Conservation (phyloP, 2,888 invertebrate genomes). For the Doris montereyensis region DNA sequence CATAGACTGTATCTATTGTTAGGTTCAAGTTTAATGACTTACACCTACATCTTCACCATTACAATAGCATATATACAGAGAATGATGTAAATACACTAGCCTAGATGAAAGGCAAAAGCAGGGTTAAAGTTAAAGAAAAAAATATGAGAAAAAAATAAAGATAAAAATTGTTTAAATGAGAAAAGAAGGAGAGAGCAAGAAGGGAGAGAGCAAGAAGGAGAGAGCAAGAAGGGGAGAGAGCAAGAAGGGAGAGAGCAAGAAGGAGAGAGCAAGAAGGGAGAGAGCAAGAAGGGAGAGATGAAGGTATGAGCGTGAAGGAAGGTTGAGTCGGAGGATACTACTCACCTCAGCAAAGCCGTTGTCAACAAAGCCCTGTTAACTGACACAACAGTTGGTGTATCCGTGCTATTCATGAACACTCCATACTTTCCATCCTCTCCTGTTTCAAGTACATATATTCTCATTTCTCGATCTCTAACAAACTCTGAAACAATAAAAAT, state of each 20-base stretch:
- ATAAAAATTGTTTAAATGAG: not conserved
- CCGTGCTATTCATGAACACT: constrained; percentile 40
- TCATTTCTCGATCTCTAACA: constrained; percentile 16
- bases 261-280: not conserved
- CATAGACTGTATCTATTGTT: no score
- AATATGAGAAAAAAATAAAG: no score
- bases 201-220: not conserved
- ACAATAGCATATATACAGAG: no score
- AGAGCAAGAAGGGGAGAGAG: constrained; percentile 34
- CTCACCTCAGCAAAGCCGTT: constrained; percentile 46
- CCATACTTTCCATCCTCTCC: constrained; percentile 41
- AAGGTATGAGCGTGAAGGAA: no score
- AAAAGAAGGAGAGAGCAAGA: not conserved
- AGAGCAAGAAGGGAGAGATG: not conserved
- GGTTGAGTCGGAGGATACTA: not conserved
- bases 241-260: not conserved
- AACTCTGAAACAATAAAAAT: constrained; percentile 17
- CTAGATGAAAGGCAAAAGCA: no score
- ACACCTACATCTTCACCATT: no score
- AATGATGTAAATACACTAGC: no score
- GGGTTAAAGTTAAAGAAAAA: no score
- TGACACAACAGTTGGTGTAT: no score
- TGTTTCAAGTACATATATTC: constrained; percentile 35
- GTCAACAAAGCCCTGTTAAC: constrained; percentile 53
- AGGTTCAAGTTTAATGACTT: no score